phyloP scores from a whole-genome alignment of 1,140 invertebrate genomes.

The Littorina saxatilis region DNA sequence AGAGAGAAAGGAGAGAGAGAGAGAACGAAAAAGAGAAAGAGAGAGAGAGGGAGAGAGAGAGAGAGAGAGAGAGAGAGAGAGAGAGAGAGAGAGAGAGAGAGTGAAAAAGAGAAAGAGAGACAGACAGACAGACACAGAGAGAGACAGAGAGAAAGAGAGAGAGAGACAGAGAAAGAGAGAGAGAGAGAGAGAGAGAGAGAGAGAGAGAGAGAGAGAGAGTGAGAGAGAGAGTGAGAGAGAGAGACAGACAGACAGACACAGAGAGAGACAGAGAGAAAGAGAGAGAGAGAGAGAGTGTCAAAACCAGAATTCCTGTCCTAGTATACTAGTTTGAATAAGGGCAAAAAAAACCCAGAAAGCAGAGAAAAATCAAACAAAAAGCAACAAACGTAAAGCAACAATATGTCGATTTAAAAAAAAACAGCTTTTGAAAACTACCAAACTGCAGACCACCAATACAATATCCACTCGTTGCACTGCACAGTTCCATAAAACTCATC shows the following conservation, averaged over 20 bases:
- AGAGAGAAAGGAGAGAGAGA: neutral
- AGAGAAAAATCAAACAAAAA: too few species aligned
- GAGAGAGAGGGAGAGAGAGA: conserved; percentile 12
- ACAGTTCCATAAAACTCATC: too few species aligned
- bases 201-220: conserved; percentile 7
- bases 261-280: neutral
- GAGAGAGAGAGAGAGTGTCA: conserved; percentile 9
- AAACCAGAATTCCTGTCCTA: too few species aligned
- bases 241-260: neutral
- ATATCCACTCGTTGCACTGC: too few species aligned
- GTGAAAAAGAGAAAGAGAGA: conserved; percentile 6
- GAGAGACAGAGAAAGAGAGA: conserved; percentile 11
- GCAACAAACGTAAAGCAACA: too few species aligned
- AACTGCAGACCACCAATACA: too few species aligned
- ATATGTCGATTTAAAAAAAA: too few species aligned
- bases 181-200: neutral
- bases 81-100: conserved; percentile 15
- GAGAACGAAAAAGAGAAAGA: conserved; percentile 12
- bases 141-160: conserved; percentile 21
- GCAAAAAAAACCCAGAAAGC: too few species aligned
- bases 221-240: conserved; percentile 6
- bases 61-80: neutral
- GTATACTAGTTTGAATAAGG: too few species aligned
- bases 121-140: neutral
- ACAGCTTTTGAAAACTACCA: too few species aligned